phyloP scores from a whole-genome alignment of 35 echinoderm and acorn worm species.

The Ptychodera flava region DNA sequence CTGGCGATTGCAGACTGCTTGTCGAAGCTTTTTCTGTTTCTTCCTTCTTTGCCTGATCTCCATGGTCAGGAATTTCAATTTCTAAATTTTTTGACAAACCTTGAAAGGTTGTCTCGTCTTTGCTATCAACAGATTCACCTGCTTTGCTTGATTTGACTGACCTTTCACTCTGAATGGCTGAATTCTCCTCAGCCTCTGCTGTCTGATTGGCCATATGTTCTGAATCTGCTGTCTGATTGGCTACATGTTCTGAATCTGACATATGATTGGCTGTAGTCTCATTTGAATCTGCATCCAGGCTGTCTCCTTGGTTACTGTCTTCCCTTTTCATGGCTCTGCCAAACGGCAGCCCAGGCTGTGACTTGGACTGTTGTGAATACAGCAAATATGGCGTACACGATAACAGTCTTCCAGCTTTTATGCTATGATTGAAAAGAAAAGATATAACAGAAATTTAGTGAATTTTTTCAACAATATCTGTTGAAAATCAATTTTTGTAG shows the following conservation, averaged over 20 bases:
- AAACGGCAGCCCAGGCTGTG: not conserved
- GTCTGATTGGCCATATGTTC: not conserved
- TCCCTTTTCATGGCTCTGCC: not conserved
- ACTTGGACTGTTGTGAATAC: constrained; percentile 38
- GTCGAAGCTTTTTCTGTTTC: not conserved
- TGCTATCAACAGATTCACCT: not conserved
- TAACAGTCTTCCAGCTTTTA: constrained; percentile 81
- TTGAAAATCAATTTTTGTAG: too few species aligned
- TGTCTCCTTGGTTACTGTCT: not conserved
- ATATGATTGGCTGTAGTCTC: not conserved
- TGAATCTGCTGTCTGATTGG: not conserved
- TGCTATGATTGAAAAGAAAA: constrained; percentile 44
- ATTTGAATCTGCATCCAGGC: not conserved
- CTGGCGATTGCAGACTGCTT: not conserved
- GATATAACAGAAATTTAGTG: not conserved
- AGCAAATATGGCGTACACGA: constrained; percentile 49
- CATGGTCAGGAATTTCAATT: too few species aligned
- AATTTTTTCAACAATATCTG: too few species aligned
- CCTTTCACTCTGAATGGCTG: not conserved
- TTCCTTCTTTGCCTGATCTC: too few species aligned
- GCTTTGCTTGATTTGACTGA: not conserved
- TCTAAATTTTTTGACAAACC: too few species aligned
- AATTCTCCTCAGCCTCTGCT: not conserved
- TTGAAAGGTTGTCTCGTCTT: too few species aligned
- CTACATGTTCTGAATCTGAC: not conserved